Percentiles rank a stretch among this genome's conserved stretches.
Evolutionary conservation across 2,888 invertebrate species (phyloP).

Genomic region (Nomada flava): DNA sequence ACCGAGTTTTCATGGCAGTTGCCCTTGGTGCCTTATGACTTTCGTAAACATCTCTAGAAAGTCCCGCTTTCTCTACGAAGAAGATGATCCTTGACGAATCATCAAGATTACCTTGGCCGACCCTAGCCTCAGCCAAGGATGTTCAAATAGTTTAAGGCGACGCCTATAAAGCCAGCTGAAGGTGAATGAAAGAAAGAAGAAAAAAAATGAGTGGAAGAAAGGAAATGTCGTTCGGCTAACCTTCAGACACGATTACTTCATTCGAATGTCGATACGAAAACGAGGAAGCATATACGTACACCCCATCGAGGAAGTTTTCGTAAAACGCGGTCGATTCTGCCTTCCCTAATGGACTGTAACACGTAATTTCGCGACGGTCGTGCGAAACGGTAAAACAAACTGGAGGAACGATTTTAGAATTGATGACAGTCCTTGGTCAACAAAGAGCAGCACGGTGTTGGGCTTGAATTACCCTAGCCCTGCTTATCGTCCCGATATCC

Average conservation of each 20-base stretch:
- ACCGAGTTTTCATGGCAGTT: conserved; percentile 11
- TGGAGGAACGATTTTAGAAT: conserved; percentile 56
- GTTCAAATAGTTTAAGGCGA: conserved; percentile 7
- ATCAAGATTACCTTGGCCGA: conserved; percentile 47
- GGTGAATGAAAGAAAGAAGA: conserved; percentile 12
- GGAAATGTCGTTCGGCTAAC: background rate
- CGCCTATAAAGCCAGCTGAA: conserved; percentile 2
- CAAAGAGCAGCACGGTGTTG: conserved; percentile 53
- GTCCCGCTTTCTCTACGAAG: conserved; percentile 55
- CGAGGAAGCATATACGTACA: background rate
- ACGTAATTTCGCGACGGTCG: background rate
- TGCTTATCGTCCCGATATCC: conserved; percentile 70
- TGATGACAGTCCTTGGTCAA: conserved; percentile 44
- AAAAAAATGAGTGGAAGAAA: background rate
- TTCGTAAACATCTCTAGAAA: conserved; percentile 70
- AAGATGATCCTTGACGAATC: conserved; percentile 54
- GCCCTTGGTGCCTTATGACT: conserved; percentile 70
- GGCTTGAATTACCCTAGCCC: conserved; percentile 64
- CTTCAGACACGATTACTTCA: conserved; percentile 7
- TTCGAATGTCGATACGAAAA: background rate
- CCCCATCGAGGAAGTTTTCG: background rate
- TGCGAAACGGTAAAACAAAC: conserved; percentile 19
- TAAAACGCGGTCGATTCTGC: background rate
- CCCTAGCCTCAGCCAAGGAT: conserved; percentile 35
- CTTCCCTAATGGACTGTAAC: background rate